These are phyloP conservation scores for Oscheius sp. DNA, from an alignment of 1,140 invertebrate species.

Conservation along the genomic window DNA sequence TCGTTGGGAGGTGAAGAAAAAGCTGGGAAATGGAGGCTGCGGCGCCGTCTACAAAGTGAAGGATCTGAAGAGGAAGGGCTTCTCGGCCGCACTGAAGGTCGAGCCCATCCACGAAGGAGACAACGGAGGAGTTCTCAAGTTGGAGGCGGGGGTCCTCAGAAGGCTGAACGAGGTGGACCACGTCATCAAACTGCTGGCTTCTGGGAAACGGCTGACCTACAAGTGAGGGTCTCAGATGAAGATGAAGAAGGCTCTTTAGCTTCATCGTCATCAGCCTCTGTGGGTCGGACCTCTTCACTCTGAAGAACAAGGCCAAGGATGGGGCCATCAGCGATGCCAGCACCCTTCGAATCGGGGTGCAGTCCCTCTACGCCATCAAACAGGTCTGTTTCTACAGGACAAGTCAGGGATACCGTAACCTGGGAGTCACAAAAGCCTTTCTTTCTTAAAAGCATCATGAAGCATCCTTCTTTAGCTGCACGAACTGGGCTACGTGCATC, in stretches of 20 bases:
- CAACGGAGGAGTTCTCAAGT: conserved; percentile 43
- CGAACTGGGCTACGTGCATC: conserved; percentile 37
- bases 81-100: conserved; percentile 37
- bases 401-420: too few species aligned
- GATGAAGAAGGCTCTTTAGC: conserved; percentile 25
- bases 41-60: conserved; percentile 41
- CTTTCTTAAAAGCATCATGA: too few species aligned
- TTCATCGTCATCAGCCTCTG: conserved; percentile 50
- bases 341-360: conserved; percentile 35
- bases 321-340: conserved; percentile 37
- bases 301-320: conserved; percentile 18
- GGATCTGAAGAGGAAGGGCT: conserved; percentile 5
- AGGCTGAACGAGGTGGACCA: conserved; percentile 25
- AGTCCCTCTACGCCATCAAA: conserved; percentile 45
- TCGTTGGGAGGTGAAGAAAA: too few species aligned
- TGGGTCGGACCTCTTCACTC: conserved; percentile 44
- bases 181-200: conserved; percentile 38
- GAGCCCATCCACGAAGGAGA: conserved; percentile 43
- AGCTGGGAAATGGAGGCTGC: too few species aligned
- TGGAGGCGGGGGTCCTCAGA: conserved; percentile 43
- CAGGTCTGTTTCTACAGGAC: too few species aligned
- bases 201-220: conserved; percentile 45
- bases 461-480: too few species aligned
- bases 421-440: too few species aligned
- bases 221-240: conserved; percentile 34